phyloP scores from a whole-genome alignment of 2,888 invertebrate genomes.

The Colostygia pectinataria region DNA sequence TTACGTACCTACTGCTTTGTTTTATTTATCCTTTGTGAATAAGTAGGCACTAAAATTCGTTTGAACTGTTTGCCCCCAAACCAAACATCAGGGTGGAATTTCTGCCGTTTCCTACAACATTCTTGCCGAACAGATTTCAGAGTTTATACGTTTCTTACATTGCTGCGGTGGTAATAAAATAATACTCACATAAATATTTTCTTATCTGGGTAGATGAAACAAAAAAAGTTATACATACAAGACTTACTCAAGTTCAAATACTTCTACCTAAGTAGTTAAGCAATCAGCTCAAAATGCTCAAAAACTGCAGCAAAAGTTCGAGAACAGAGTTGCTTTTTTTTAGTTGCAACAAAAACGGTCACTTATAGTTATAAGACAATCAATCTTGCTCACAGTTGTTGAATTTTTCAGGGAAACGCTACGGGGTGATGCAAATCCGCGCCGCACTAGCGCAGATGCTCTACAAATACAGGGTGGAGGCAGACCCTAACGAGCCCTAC shows the following conservation, averaged over 20 bases:
- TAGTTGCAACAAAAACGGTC: not conserved
- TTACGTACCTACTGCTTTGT: constrained; percentile 6
- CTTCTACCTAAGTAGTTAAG: too few species aligned
- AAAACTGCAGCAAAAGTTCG: not conserved
- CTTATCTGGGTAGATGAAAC: not conserved
- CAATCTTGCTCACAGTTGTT: constrained; percentile 5
- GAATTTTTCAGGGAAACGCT: constrained; percentile 60
- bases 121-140: constrained; percentile 23
- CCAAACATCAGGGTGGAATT: constrained; percentile 18
- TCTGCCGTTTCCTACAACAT: constrained; percentile 10
- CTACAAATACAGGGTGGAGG: constrained; percentile 48
- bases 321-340: not conserved
- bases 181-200: constrained; percentile 6
- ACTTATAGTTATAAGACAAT: not conserved
- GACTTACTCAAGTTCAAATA: too few species aligned
- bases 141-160: constrained; percentile 15
- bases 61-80: constrained; percentile 18
- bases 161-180: constrained; percentile 6
- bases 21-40: constrained; percentile 12
- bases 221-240: not conserved
- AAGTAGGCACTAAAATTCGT: constrained; percentile 20
- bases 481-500: constrained; percentile 44
- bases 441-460: constrained; percentile 61
- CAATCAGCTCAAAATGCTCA: too few species aligned
- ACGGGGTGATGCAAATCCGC: constrained; percentile 66